These are phyloP conservation scores for Varanus komodoensis DNA, from an alignment of 2,113 vertebrate species.

Conservation along the genomic window DNA sequence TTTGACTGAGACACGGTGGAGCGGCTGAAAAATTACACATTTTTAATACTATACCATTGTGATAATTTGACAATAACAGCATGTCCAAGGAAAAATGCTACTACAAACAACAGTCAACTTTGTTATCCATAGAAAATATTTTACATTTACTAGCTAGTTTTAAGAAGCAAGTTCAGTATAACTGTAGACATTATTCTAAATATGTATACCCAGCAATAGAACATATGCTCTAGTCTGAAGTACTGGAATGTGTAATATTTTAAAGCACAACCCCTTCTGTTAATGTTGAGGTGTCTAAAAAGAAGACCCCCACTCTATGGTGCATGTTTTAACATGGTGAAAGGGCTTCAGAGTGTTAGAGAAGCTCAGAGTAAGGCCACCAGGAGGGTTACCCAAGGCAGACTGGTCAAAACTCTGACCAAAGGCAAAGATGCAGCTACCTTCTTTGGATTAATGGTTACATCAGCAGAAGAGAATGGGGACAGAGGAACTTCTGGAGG, in stretches of 20 bases:
- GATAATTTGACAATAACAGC: background rate
- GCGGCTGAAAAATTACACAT: slow-evolving; percentile 41
- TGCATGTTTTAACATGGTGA: too few relatives aligned
- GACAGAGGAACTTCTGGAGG: too few relatives aligned
- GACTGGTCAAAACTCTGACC: too few relatives aligned
- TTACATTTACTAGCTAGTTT: background rate
- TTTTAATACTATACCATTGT: slow-evolving; percentile 27
- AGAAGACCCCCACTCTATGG: background rate
- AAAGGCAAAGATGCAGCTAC: too few relatives aligned
- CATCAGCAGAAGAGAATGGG: too few relatives aligned
- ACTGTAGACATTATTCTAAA: background rate
- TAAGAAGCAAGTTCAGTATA: background rate
- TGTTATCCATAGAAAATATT: background rate
- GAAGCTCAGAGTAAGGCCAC: too few relatives aligned
- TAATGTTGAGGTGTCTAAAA: background rate
- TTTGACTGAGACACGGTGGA: slow-evolving; percentile 41
- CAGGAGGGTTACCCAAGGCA: too few relatives aligned
- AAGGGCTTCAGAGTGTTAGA: too few relatives aligned
- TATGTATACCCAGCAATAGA: background rate
- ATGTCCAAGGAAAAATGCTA: slow-evolving; percentile 12
- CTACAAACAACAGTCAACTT: background rate
- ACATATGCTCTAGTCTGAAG: background rate
- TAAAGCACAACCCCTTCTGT: background rate
- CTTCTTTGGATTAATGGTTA: too few relatives aligned
- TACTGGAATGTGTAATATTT: background rate